Evolutionary conservation across 2,797 vertebrate genomes (phyloP).

Genomic region (Melanotaenia trifasciata): DNA sequence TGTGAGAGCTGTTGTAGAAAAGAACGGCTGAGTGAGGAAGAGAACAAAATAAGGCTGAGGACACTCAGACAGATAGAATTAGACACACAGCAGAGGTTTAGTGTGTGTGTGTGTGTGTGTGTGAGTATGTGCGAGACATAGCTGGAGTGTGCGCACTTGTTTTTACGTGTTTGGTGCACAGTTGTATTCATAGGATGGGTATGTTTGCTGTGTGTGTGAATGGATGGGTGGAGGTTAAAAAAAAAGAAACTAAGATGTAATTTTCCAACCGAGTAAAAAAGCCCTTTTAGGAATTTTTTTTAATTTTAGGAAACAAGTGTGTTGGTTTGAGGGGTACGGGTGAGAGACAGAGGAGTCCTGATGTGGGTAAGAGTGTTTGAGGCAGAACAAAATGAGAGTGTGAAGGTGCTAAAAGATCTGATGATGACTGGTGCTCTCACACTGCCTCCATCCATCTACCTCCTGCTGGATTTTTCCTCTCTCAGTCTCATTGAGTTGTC

Average conservation of each 20-base stretch:
- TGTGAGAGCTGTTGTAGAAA: slow-evolving; percentile 78
- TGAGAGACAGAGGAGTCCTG: slow-evolving; percentile 8
- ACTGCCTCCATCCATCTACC: slow-evolving; percentile 29
- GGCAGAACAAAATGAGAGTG: slow-evolving; percentile 46
- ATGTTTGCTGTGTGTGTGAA: slow-evolving; percentile 11
- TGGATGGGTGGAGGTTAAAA: neutral
- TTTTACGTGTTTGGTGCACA: slow-evolving; percentile 39
- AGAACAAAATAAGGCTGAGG: slow-evolving; percentile 82
- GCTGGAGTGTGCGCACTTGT: slow-evolving; percentile 26
- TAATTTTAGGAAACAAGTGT: slow-evolving; percentile 38
- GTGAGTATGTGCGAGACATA: slow-evolving; percentile 14
- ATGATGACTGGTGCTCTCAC: slow-evolving; percentile 45
- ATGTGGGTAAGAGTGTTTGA: slow-evolving; percentile 12
- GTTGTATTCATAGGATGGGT: slow-evolving; percentile 39
- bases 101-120: slow-evolving; percentile 15
- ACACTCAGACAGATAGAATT: slow-evolving; percentile 83
- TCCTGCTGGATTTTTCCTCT: slow-evolving; percentile 1
- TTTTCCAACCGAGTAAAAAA: slow-evolving; percentile 17
- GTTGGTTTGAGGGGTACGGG: neutral
- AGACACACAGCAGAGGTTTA: slow-evolving; percentile 75
- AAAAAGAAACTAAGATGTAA: neutral
- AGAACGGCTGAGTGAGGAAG: slow-evolving; percentile 80
- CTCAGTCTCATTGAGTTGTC: slow-evolving; percentile 12
- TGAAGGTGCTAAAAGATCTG: slow-evolving; percentile 59
- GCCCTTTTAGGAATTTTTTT: neutral